Evolutionary conservation across 2,888 invertebrate genomes (phyloP).

Genomic region (Agrypnus murinus): DNA sequence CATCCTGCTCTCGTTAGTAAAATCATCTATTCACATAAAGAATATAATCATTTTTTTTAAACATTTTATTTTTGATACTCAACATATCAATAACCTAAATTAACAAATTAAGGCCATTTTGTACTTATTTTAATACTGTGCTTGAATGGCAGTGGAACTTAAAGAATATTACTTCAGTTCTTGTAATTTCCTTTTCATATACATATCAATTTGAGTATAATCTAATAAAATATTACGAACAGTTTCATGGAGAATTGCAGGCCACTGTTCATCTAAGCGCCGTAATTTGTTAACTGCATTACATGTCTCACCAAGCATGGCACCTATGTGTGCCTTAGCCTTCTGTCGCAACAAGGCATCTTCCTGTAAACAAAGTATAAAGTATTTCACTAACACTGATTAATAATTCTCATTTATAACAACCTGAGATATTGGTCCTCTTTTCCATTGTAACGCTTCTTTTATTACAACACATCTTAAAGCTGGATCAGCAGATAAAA

Average conservation of each 20-base stretch:
- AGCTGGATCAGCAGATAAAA: conserved; percentile 83
- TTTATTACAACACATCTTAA: conserved; percentile 88
- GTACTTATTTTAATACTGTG: conserved; percentile 52
- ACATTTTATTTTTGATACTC: neutral
- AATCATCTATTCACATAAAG: too few relatives aligned
- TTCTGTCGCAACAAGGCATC: conserved; percentile 83
- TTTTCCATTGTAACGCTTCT: conserved; percentile 88
- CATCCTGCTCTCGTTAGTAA: too few relatives aligned
- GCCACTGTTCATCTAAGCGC: conserved; percentile 85
- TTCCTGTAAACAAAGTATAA: conserved; percentile 73
- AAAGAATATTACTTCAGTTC: conserved; percentile 66
- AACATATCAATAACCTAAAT: neutral
- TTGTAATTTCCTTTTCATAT: conserved; percentile 81
- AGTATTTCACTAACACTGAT: conserved; percentile 16
- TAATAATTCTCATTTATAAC: conserved; percentile 4
- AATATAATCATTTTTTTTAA: too few relatives aligned
- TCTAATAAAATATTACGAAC: conserved; percentile 86
- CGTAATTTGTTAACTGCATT: conserved; percentile 86
- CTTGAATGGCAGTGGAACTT: conserved; percentile 46
- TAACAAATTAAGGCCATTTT: conserved; percentile 36
- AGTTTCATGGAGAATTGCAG: conserved; percentile 83
- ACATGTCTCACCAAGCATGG: conserved; percentile 82
- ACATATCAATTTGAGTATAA: conserved; percentile 86
- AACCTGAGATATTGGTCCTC: conserved; percentile 75
- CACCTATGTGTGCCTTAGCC: conserved; percentile 81